Conservation (phyloP, 2,113 vertebrate genomes). For the Orcinus orca region DNA sequence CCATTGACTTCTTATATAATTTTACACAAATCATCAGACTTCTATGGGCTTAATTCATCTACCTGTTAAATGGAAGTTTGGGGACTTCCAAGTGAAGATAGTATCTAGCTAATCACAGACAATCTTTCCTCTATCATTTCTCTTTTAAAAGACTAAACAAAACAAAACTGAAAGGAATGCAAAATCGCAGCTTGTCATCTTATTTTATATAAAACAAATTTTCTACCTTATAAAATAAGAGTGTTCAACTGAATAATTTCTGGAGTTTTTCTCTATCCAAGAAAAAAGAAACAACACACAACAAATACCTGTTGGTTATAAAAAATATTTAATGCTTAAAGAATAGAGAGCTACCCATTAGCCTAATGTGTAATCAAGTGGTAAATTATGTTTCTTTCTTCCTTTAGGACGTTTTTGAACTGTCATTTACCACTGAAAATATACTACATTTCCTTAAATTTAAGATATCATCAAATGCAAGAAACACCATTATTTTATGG, state of each 20-base stretch:
- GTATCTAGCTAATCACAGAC: not conserved
- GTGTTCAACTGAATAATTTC: not conserved
- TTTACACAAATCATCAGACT: not conserved
- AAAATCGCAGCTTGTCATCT: not conserved
- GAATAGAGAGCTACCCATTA: not conserved
- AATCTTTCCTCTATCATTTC: not conserved
- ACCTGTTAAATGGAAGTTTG: not conserved
- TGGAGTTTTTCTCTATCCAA: not conserved
- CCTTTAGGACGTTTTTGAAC: not conserved
- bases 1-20: not conserved
- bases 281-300: not conserved
- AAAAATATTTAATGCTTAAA: not conserved
- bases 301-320: not conserved
- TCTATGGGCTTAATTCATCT: not conserved
- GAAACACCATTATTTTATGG: not conserved
- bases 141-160: not conserved
- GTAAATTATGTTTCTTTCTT: not conserved
- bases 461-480: not conserved
- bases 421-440: not conserved
- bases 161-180: not conserved
- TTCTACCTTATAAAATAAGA: not conserved
- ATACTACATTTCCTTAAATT: not conserved
- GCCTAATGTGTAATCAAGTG: not conserved
- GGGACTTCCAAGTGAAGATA: not conserved
- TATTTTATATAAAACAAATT: conserved; percentile 3